A percentile compares a stretch with the other conserved stretches of the same genome.
These are phyloP conservation scores for Pammene fasciana DNA, from an alignment of 2,888 invertebrate genomes.

Conservation along the genomic window DNA sequence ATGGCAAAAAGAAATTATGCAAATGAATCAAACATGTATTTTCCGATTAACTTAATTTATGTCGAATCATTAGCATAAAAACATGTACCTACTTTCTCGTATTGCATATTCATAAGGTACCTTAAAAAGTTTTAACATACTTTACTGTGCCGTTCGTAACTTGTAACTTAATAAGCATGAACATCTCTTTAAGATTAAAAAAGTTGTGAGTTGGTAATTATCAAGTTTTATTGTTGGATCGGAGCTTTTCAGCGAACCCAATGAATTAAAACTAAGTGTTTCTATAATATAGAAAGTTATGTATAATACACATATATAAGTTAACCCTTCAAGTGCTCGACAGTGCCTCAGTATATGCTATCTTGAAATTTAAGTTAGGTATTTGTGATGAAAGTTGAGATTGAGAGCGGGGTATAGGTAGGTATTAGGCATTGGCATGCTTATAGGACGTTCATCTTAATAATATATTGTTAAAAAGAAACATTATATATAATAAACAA, in stretches of 20 bases:
- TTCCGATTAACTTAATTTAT: conserved; percentile 24
- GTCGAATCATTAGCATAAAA: conserved; percentile 27
- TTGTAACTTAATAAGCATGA: conserved; percentile 23
- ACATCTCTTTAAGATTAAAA: conserved; percentile 31
- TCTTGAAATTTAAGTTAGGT: too few relatives aligned
- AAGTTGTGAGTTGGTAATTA: conserved; percentile 29
- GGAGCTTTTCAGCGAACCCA: not conserved
- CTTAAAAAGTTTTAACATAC: conserved; percentile 28
- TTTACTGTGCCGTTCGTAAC: conserved; percentile 29
- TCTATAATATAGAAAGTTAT: too few relatives aligned
- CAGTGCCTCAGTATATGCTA: too few relatives aligned
- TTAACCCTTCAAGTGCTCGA: too few relatives aligned
- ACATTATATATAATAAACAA: too few relatives aligned
- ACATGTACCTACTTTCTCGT: conserved; percentile 11
- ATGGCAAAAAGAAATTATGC: not conserved
- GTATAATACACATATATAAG: too few relatives aligned
- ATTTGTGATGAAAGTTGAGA: too few relatives aligned
- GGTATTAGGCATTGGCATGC: too few relatives aligned
- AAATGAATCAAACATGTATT: conserved; percentile 13
- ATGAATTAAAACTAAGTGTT: not conserved
- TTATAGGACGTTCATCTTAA: too few relatives aligned
- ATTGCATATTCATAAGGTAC: conserved; percentile 34
- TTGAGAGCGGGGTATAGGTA: too few relatives aligned
- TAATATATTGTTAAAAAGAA: too few relatives aligned
- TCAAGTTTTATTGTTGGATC: conserved; percentile 12